These are phyloP conservation scores for Anoplolepis gracilipes DNA, from an alignment of 1,140 invertebrate genomes.

Conservation along the genomic window DNA sequence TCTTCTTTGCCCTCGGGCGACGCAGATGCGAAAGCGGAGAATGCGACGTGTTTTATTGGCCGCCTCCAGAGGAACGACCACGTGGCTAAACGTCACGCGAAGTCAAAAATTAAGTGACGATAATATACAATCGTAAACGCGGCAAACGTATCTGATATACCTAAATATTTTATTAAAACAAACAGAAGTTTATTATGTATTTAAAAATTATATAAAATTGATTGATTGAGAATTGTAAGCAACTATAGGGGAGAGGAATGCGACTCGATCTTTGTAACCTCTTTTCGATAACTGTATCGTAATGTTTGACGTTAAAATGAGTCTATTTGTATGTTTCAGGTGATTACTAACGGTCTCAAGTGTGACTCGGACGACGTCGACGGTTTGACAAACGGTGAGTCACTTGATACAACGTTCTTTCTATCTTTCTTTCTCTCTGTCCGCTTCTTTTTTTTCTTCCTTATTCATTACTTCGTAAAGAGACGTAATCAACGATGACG, in stretches of 20 bases:
- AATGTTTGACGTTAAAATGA: conserved; percentile 51
- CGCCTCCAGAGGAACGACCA: not conserved
- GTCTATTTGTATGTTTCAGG: conserved; percentile 75
- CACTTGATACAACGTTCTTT: conserved; percentile 43
- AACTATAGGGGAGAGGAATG: not conserved
- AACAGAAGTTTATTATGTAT: not conserved
- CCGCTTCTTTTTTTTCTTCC: not conserved
- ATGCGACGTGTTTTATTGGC: not conserved
- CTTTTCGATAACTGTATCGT: conserved; percentile 50
- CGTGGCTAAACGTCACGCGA: not conserved
- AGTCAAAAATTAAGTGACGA: not conserved
- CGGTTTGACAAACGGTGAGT: conserved; percentile 80
- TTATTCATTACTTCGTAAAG: conserved; percentile 39
- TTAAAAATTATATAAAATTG: not conserved
- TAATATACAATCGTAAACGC: not conserved
- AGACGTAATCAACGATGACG: conserved; percentile 50
- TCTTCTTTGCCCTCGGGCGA: conserved; percentile 38
- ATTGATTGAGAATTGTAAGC: not conserved
- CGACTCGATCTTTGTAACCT: conserved; percentile 1
- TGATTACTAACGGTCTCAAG: conserved; percentile 79
- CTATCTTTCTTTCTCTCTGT: not conserved
- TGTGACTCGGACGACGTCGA: conserved; percentile 75
- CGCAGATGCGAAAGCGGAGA: not conserved
- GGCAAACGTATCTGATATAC: not conserved
- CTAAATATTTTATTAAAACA: not conserved